Evolutionary conservation across 2,888 invertebrate species (phyloP), one percentile per base, ranked within the genome.

Genomic region (Archips xylosteana): DNA sequence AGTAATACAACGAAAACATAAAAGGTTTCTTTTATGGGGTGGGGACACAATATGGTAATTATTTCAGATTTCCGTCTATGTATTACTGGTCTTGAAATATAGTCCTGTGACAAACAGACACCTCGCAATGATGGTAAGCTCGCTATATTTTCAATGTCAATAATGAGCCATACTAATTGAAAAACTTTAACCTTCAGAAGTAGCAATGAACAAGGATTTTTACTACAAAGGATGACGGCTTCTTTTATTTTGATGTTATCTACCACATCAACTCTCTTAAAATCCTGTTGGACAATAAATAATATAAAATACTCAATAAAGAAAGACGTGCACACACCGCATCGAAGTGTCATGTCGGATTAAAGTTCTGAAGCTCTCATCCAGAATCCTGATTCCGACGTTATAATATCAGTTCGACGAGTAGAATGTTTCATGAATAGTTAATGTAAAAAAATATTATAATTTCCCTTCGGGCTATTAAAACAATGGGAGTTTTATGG

Each of bases 401-500:
- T 36, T 36, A 66, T 65, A 73, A 73, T 74, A 69, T 72, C 72
- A 66, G 66, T 51, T 62, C 54, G 42, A 64, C 63, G 49, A 63
- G 49, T 68, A 59, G 62, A 65, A 67, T 59, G 67, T 57, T 59
- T 39, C 67, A 63, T 66, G 61, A 57, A 62, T 73, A 67, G 54
- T 74, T 67, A 61, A 51, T 76, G 72, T 70, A 10, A 67, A 60
- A 61, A 75, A 74, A 57, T 69, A 74, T 76, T 77, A 76, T 74
- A 61, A 77, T 75, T 77, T 77, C 67, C 73, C 72, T 71, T 67
- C 61, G 66, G 60, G 67, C 67, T 73, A 79, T 77, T 78, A 71
- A 78, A 78, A 76, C 76, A 75, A 73, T 69, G 73, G 76, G 67
- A 76, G 76, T 78, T 78, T 78, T 78, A 78, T 78, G 75, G 74